Percentiles rank a stretch among this genome's conserved stretches.
These are phyloP conservation scores for Cynopterus brachyotis DNA, from an alignment of 2,113 vertebrate species.

Conservation along the genomic window DNA sequence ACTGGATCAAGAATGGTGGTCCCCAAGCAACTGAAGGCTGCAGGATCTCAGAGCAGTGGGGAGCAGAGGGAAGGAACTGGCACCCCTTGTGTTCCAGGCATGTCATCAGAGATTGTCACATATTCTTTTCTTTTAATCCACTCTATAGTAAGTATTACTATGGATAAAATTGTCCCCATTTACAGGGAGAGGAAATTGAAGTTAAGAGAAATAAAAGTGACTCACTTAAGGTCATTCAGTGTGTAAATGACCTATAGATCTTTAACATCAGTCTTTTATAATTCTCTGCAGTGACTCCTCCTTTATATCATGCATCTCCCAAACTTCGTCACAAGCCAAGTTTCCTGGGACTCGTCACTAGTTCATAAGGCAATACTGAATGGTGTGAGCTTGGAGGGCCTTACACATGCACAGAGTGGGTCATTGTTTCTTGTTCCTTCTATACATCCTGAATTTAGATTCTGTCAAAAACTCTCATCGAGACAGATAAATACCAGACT, in stretches of 20 bases:
- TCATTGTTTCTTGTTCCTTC: neutral
- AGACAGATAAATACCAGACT: neutral
- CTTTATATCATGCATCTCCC: neutral
- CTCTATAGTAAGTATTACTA: neutral
- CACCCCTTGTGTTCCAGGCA: neutral
- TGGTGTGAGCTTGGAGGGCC: neutral
- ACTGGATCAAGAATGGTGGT: neutral
- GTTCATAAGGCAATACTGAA: neutral
- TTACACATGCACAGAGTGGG: accelerated
- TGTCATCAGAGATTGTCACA: neutral
- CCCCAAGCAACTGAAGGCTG: neutral
- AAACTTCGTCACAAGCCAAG: neutral
- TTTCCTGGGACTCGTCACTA: neutral
- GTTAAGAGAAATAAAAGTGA: neutral
- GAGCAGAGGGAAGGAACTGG: neutral
- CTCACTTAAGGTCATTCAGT: neutral
- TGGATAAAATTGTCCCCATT: neutral
- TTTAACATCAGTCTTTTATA: neutral
- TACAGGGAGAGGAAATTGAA: neutral
- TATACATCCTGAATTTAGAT: neutral
- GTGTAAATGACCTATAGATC: neutral
- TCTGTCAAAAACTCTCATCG: neutral
- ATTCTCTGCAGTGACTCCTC: neutral
- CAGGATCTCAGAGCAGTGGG: neutral
- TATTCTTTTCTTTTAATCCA: neutral